These are phyloP conservation scores for Platyura marginata DNA, from an alignment of 1,140 invertebrate species.

Conservation along the genomic window DNA sequence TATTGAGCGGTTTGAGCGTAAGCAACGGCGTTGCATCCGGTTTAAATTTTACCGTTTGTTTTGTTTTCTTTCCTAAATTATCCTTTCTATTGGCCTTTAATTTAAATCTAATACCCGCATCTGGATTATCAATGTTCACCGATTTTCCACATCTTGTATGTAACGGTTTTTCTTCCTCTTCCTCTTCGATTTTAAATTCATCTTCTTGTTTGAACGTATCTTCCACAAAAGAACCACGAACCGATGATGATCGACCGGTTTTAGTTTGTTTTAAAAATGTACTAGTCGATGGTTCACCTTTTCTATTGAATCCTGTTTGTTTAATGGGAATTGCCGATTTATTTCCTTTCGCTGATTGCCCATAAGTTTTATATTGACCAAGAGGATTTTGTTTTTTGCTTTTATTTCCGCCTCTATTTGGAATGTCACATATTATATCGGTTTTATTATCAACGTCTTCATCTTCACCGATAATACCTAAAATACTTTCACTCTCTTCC, in stretches of 20 bases:
- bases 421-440: not conserved
- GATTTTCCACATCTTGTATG: slow-evolving; percentile 4
- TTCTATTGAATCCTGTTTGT: too few species aligned
- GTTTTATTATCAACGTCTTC: slow-evolving; percentile 10
- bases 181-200: not conserved
- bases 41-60: not conserved
- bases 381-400: too few species aligned
- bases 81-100: too few species aligned
- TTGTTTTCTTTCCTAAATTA: not conserved
- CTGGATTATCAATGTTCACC: too few species aligned
- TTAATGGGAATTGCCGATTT: too few species aligned
- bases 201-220: not conserved
- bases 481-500: not conserved
- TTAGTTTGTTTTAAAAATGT: too few species aligned
- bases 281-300: too few species aligned
- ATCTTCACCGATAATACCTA: slow-evolving; percentile 9
- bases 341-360: too few species aligned
- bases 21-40: slow-evolving; percentile 8
- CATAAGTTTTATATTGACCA: too few species aligned
- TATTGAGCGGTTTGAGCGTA: not conserved
- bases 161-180: slow-evolving; percentile 9
- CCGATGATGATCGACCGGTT: not conserved
- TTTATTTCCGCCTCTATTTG: not conserved
- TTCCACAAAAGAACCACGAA: not conserved
- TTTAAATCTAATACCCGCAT: too few species aligned